Conservation (phyloP, 1,140 invertebrate species). For the Armadillidium nasatum region DNA sequence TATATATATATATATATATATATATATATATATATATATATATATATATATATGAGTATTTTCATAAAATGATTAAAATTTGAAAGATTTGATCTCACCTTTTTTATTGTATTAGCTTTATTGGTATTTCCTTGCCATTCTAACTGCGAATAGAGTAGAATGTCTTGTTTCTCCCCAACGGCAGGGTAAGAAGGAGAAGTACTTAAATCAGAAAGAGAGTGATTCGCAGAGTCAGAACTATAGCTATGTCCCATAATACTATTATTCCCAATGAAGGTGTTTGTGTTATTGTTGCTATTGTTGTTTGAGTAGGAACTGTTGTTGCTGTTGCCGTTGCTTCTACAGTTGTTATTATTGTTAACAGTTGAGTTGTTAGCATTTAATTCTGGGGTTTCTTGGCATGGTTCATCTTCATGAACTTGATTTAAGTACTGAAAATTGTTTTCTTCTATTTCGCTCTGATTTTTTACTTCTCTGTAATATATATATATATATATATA, state of each 20-base stretch:
- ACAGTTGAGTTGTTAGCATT: no score
- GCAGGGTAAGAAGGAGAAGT: not conserved
- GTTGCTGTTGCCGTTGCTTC: no score
- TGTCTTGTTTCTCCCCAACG: conserved; percentile 22
- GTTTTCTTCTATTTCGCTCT: no score
- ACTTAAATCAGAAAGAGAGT: not conserved
- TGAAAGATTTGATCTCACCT: not conserved
- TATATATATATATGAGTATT: conserved; percentile 20
- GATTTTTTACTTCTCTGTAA: no score
- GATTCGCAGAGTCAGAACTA: not conserved
- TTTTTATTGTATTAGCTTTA: conserved; percentile 13
- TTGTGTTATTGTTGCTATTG: no score
- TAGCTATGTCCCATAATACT: not conserved
- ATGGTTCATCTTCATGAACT: no score
- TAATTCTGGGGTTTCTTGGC: no score
- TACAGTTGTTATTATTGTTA: no score
- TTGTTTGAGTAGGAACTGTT: no score
- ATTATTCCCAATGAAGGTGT: not conserved
- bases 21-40: conserved; percentile 13
- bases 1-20: conserved; percentile 18
- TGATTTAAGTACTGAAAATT: no score
- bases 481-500: no score
- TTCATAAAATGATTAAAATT: not conserved
- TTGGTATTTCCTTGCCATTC: conserved; percentile 13
- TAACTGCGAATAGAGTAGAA: not conserved